Evolutionary conservation across 2,888 invertebrate species (phyloP).

Genomic region (Heliconius ismenius): DNA sequence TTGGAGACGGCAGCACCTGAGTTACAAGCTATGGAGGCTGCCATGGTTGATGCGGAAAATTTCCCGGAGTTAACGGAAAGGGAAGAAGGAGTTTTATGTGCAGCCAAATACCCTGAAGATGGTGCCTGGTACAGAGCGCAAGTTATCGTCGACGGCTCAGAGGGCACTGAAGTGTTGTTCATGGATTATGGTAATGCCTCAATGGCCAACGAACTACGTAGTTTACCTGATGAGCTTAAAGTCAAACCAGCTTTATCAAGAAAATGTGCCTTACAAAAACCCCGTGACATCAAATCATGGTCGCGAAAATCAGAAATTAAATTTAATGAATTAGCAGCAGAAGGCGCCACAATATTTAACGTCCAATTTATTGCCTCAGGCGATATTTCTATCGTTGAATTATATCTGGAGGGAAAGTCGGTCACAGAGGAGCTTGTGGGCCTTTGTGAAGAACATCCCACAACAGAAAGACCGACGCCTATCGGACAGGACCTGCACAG

Average conservation of each 20-base stretch:
- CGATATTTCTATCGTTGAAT: slow-evolving; percentile 84
- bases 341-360: slow-evolving; percentile 86
- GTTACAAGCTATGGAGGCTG: slow-evolving; percentile 82
- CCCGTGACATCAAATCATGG: slow-evolving; percentile 83
- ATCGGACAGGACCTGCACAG: slow-evolving; percentile 70
- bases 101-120: slow-evolving; percentile 85
- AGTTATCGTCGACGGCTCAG: slow-evolving; percentile 80
- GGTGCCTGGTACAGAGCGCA: slow-evolving; percentile 86
- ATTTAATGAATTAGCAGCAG: slow-evolving; percentile 85
- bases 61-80: slow-evolving; percentile 74
- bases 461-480: slow-evolving; percentile 67
- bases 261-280: slow-evolving; percentile 83
- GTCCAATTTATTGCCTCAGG: slow-evolving; percentile 85
- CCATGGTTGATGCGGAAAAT: slow-evolving; percentile 79
- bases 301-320: slow-evolving; percentile 84
- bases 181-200: slow-evolving; percentile 87
- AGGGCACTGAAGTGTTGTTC: slow-evolving; percentile 83
- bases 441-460: slow-evolving; percentile 71
- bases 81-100: slow-evolving; percentile 82
- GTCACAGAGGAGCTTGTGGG: slow-evolving; percentile 83
- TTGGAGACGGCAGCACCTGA: slow-evolving; percentile 83
- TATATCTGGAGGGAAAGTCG: slow-evolving; percentile 83
- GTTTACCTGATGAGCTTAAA: slow-evolving; percentile 83
- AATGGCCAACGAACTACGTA: slow-evolving; percentile 80
- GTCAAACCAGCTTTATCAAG: slow-evolving; percentile 82